Percentiles rank a stretch among this genome's conserved stretches.
These are phyloP conservation scores for Dasyurus viverrinus DNA, from an alignment of 2,113 vertebrate species.

Conservation along the genomic window DNA sequence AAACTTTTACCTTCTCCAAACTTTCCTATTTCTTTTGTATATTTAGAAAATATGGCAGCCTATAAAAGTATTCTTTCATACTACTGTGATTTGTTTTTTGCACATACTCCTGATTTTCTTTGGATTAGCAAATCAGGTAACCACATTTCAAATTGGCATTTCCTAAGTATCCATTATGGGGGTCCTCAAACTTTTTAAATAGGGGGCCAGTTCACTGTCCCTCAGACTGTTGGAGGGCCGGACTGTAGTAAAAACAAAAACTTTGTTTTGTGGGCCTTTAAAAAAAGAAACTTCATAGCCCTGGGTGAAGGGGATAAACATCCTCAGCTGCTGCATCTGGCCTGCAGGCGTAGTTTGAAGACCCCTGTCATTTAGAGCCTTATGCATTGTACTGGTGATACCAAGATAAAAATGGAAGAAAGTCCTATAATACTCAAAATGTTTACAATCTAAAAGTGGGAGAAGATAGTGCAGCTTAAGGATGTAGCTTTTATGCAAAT, in stretches of 20 bases:
- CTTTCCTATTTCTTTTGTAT: background rate
- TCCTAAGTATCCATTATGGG: background rate
- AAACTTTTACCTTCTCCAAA: background rate
- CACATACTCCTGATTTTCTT: background rate
- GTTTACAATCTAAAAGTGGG: background rate
- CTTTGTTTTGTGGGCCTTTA: no score
- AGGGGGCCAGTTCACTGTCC: no score
- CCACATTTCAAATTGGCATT: background rate
- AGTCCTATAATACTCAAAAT: background rate
- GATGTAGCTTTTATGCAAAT: background rate
- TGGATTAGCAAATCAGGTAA: background rate
- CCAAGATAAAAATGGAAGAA: background rate
- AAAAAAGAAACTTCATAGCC: no score
- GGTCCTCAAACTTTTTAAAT: no score
- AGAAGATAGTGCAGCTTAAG: background rate
- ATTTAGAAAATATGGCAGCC: background rate
- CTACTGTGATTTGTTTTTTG: background rate
- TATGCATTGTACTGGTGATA: background rate
- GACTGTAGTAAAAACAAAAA: no score
- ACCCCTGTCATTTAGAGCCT: no score
- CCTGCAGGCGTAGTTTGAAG: no score
- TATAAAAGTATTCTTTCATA: background rate
- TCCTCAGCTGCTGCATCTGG: no score
- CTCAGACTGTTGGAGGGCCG: no score
- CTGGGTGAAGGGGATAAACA: no score